phyloP scores from a whole-genome alignment of 2,113 vertebrate genomes.

The Hoplias malabaricus region DNA sequence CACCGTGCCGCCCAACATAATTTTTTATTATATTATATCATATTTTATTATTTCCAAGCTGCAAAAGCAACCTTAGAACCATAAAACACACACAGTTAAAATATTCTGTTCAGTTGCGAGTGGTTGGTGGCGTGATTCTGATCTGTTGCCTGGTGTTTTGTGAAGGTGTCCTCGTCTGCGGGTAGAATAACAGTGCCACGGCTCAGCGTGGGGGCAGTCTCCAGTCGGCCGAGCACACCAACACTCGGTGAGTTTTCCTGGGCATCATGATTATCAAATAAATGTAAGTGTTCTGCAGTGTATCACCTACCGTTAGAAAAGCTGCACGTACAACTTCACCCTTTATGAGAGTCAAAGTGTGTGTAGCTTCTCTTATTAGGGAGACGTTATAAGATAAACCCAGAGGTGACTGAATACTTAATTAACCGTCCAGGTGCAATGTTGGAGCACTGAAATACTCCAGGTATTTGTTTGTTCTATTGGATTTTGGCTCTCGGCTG shows the following conservation, averaged over 20 bases:
- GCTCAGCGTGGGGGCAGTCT: conserved; percentile 76
- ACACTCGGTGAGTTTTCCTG: conserved; percentile 71
- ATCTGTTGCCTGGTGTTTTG: not conserved
- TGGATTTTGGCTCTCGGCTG: no score
- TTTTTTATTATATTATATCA: no score
- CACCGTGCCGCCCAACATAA: no score
- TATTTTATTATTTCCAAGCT: no score
- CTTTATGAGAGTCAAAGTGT: no score
- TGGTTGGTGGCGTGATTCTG: not conserved
- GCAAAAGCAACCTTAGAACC: not conserved
- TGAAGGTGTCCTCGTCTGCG: conserved; percentile 67
- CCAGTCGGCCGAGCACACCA: conserved; percentile 76
- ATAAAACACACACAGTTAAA: not conserved
- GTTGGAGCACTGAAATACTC: no score
- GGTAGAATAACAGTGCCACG: conserved; percentile 79
- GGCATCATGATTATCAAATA: not conserved
- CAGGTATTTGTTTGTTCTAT: no score
- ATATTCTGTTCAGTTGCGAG: not conserved
- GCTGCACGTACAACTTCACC: no score
- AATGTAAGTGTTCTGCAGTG: not conserved
- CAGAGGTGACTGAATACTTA: no score
- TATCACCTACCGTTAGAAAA: not conserved
- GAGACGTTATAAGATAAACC: no score
- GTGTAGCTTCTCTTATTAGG: not conserved
- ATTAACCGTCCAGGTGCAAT: no score